Conservation (phyloP, 1,140 invertebrate species). For the Bombus fervidus region DNA sequence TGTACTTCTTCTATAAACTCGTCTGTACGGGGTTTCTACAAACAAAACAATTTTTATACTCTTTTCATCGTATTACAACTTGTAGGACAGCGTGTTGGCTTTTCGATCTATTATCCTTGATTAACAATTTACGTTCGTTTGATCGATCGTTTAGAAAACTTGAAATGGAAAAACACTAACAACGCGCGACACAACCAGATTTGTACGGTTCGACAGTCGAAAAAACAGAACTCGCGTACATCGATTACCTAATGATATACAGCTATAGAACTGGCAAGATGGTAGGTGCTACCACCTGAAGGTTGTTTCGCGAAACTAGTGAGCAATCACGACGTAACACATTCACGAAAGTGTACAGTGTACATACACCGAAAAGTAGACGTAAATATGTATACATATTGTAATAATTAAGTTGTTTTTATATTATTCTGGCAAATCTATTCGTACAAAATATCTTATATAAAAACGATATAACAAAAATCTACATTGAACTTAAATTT, state of each 20-base stretch:
- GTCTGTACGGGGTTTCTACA: neutral
- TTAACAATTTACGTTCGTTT: neutral
- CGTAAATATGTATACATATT: neutral
- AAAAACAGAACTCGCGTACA: neutral
- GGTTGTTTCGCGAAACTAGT: neutral
- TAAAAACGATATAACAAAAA: no score
- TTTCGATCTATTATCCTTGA: neutral
- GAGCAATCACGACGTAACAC: neutral
- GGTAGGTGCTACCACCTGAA: conserved; percentile 33
- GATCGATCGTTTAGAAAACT: neutral
- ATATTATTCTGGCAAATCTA: neutral
- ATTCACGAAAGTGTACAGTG: no score
- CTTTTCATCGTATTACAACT: neutral
- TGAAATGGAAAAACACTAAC: neutral
- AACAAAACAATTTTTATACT: neutral
- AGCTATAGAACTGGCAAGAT: neutral
- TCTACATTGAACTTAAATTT: neutral
- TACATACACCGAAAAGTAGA: no score
- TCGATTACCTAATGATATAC: neutral
- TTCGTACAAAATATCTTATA: neutral
- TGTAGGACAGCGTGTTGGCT: neutral
- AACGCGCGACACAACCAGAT: neutral
- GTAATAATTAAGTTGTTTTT: neutral
- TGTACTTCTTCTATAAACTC: neutral
- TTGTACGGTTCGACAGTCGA: neutral